Evolutionary conservation across 2,888 invertebrate species (phyloP).

Genomic region (Polymixis flavicincta): DNA sequence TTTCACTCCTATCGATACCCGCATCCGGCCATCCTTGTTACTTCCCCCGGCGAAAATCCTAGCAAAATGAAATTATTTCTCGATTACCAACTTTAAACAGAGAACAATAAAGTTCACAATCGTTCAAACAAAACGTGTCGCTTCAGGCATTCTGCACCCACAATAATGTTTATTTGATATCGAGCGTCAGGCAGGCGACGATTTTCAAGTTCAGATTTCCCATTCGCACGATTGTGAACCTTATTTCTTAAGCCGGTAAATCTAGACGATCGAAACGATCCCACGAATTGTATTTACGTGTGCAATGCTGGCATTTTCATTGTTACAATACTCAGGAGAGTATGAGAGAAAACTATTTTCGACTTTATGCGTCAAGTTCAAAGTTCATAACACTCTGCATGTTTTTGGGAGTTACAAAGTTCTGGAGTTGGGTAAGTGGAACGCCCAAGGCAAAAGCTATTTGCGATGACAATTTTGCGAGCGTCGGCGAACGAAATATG

Average conservation of each 20-base stretch:
- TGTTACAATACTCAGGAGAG: conserved; percentile 84
- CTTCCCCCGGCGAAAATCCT: conserved; percentile 90
- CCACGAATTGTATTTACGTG: conserved; percentile 88
- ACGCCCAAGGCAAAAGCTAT: conserved; percentile 88
- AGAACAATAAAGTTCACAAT: conserved; percentile 74
- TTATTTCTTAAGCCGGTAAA: conserved; percentile 81
- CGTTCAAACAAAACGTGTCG: conserved; percentile 67
- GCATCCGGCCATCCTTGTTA: conserved; percentile 82
- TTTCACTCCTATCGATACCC: conserved; percentile 72
- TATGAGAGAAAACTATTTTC: conserved; percentile 47
- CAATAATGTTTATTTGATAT: conserved; percentile 89
- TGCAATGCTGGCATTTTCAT: conserved; percentile 90
- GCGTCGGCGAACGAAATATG: conserved; percentile 90
- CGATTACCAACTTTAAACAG: conserved; percentile 74
- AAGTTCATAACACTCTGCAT: conserved; percentile 63
- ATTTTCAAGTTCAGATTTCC: conserved; percentile 90
- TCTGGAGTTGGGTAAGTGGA: conserved; percentile 71
- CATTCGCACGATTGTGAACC: conserved; percentile 84
- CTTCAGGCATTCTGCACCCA: conserved; percentile 82
- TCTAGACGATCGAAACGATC: conserved; percentile 78
- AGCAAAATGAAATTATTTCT: conserved; percentile 75
- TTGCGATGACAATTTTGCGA: conserved; percentile 91
- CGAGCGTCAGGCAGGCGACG: conserved; percentile 90
- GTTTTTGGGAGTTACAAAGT: conserved; percentile 61
- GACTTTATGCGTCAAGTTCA: conserved; percentile 59